Conservation (phyloP, 1,140 invertebrate species). For the Aphelenchoides fujianensis region DNA sequence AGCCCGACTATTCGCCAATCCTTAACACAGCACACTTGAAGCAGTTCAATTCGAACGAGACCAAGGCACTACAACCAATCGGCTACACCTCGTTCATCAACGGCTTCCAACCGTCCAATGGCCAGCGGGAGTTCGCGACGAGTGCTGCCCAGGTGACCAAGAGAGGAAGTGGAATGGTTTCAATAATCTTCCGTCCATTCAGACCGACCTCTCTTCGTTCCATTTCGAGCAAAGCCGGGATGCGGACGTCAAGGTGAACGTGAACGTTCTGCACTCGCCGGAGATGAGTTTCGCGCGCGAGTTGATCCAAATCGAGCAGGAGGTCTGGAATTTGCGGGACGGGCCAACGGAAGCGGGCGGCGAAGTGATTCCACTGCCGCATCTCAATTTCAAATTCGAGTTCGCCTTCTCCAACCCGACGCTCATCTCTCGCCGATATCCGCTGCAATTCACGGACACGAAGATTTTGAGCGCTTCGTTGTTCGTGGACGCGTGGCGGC, state of each 20-base stretch:
- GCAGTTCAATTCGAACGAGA: constrained; percentile 1
- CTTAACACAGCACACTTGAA: not conserved
- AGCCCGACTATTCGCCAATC: not conserved
- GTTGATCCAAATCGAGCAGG: not conserved
- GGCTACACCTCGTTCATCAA: not conserved
- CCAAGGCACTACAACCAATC: not conserved
- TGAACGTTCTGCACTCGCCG: not conserved
- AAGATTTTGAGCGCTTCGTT: not conserved
- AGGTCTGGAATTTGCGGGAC: not conserved
- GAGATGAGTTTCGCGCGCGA: not conserved
- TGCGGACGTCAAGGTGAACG: not conserved
- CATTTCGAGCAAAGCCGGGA: not conserved
- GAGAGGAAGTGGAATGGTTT: no score
- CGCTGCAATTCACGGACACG: constrained; percentile 5
- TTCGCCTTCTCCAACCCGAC: not conserved
- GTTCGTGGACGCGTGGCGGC: constrained; percentile 1
- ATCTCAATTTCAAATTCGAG: not conserved
- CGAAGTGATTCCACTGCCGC: not conserved
- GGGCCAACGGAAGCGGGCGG: not conserved
- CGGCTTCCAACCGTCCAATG: not conserved
- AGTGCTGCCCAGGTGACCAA: not conserved
- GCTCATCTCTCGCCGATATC: not conserved
- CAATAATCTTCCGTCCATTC: no score
- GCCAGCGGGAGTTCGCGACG: not conserved
- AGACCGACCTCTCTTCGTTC: not conserved